Evolutionary conservation across 2,888 invertebrate genomes (phyloP), one percentile per base, ranked within the genome.

Genomic region (Axea sp.): DNA sequence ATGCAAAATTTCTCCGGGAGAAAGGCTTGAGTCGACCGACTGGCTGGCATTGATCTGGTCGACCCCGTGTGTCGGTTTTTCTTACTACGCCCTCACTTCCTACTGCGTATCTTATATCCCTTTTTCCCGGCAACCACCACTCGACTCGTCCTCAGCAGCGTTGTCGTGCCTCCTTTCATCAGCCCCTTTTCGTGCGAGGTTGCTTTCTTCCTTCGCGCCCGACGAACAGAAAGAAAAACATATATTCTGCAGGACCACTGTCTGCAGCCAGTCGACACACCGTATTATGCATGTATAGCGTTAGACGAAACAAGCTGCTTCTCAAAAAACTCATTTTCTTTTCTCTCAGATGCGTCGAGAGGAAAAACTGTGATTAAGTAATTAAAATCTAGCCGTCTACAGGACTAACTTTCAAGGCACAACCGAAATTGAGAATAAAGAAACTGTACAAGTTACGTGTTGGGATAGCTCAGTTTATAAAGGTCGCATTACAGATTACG

Each of bases 41-140:
- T 81, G 19, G 53, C 72, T 76, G 69, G 81, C 83, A 83, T 83
- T 82, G 84, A 84, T 84, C 83, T 81, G 80, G 78, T 75, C 77
- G 49, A 80, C 74, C 80, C 80, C 78, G 80, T 78, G 81, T 82
- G 82, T 81, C 83, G 79, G 78, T 82, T 83, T 80, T 81, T 80
- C 83, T 83, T 80, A 77, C 78, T 80, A 78, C 78, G 76, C 77
- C 81, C 80, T 76, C 75, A 74, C 77, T 75, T 62, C 64, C 77
- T 68, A 64, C 55, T 62, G 55, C 60, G 60, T 59, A 62, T 67
- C 59, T 55, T 57, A 65, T 64, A 51, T 51, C 57, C 72, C 73
- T 60, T 57, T 57, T 55, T 67, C 57, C 30, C 47, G 39, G 28
- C 73, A 64, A 39, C 68, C 43, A 12, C 39, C 37, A 49, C 41